A percentile compares a stretch with the other conserved stretches of the same genome.
Evolutionary conservation across 2,888 invertebrate species (phyloP).

Genomic region (Drosophila recens): DNA sequence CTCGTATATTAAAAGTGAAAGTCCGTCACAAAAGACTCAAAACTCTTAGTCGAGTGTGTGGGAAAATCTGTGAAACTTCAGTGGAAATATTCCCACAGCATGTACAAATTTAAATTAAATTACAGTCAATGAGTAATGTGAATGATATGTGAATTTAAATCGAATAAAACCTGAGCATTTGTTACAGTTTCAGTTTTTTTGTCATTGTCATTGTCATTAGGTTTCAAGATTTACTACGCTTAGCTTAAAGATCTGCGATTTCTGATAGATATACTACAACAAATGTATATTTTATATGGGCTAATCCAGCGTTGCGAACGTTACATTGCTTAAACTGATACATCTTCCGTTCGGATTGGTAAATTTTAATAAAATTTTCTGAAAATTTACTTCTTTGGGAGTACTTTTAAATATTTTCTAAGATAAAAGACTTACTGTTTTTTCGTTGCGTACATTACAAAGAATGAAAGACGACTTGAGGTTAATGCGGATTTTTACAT

Average conservation of each 20-base stretch:
- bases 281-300: too few species aligned
- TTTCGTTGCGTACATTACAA: too few species aligned
- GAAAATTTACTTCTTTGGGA: too few species aligned
- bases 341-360: too few species aligned
- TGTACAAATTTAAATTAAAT: neutral
- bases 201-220: constrained; percentile 2
- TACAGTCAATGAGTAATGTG: constrained; percentile 11
- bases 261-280: too few species aligned
- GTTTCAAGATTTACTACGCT: neutral
- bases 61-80: constrained; percentile 13
- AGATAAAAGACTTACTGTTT: too few species aligned
- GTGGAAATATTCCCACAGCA: constrained; percentile 44
- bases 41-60: constrained; percentile 42
- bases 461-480: too few species aligned
- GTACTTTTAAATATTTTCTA: too few species aligned
- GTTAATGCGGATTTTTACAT: too few species aligned
- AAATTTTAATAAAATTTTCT: too few species aligned
- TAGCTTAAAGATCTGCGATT: neutral
- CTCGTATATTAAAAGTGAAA: constrained; percentile 45
- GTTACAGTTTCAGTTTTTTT: constrained; percentile 10
- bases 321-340: too few species aligned
- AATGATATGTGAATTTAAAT: constrained; percentile 1
- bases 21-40: constrained; percentile 1
- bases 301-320: too few species aligned
- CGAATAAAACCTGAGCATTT: neutral